phyloP scores from a whole-genome alignment of 2,888 invertebrate species.

The Branchinecta sandiegonensis region DNA sequence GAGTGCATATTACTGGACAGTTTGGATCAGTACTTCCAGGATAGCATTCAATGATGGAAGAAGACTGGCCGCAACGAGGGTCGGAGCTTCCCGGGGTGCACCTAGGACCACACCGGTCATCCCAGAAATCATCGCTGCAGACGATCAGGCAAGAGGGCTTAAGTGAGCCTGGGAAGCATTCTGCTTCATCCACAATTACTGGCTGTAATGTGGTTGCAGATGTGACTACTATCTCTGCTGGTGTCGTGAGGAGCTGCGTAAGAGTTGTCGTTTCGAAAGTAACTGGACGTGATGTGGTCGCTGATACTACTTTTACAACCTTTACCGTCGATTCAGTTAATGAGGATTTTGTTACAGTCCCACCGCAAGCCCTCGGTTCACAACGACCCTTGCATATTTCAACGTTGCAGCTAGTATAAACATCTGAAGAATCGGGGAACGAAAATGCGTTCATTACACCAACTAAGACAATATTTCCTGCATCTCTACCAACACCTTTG shows the following conservation, averaged over 20 bases:
- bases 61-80: background rate
- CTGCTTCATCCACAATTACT: slow-evolving; percentile 26
- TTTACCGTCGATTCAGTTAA: too few species aligned
- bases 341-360: too few species aligned
- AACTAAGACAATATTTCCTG: slow-evolving; percentile 49
- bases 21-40: slow-evolving; percentile 20
- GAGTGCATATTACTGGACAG: slow-evolving; percentile 15
- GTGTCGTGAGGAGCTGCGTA: too few species aligned
- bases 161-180: slow-evolving; percentile 21
- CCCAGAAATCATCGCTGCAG: background rate
- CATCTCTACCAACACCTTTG: slow-evolving; percentile 43
- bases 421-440: slow-evolving; percentile 55
- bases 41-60: slow-evolving; percentile 12
- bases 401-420: slow-evolving; percentile 56
- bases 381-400: slow-evolving; percentile 36
- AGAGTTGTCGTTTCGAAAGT: too few species aligned
- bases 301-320: too few species aligned
- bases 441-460: slow-evolving; percentile 55
- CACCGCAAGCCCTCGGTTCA: slow-evolving; percentile 21
- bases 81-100: too few species aligned
- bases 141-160: slow-evolving; percentile 12
- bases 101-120: too few species aligned
- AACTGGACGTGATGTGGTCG: too few species aligned
- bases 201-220: slow-evolving; percentile 24
- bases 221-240: too few species aligned